A percentile compares a stretch with the other conserved stretches of the same genome.
phyloP scores from a whole-genome alignment of 2,888 invertebrate genomes.

The Thyatira batis region DNA sequence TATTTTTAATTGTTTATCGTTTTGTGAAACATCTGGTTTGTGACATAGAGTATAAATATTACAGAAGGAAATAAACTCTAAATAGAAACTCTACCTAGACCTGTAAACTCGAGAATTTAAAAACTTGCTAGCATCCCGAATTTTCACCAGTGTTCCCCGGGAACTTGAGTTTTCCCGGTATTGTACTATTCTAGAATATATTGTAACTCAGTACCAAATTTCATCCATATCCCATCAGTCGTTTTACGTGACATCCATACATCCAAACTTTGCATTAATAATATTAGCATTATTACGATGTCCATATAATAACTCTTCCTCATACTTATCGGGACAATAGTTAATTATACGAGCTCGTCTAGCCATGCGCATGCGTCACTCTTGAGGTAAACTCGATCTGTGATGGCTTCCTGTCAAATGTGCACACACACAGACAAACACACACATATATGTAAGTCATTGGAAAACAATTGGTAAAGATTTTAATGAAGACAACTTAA shows the following conservation, averaged over 20 bases:
- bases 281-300: not conserved
- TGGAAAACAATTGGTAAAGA: slow-evolving; percentile 26
- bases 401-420: slow-evolving; percentile 47
- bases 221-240: no score
- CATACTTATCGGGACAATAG: not conserved
- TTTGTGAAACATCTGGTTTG: not conserved
- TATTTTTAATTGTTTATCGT: not conserved
- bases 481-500: no score
- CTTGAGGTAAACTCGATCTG: slow-evolving; percentile 40
- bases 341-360: not conserved
- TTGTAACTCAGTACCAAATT: no score
- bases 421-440: slow-evolving; percentile 22
- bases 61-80: no score
- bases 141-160: no score
- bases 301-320: not conserved
- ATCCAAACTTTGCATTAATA: not conserved
- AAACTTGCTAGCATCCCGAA: no score
- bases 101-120: no score
- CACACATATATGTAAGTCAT: slow-evolving; percentile 22
- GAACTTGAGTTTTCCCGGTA: no score
- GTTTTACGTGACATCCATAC: no score
- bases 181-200: no score
- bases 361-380: slow-evolving; percentile 27
- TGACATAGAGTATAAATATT: no score
- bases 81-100: no score